Evolutionary conservation across 2,797 vertebrate species (phyloP).

Genomic region (Lerista edwardsae): DNA sequence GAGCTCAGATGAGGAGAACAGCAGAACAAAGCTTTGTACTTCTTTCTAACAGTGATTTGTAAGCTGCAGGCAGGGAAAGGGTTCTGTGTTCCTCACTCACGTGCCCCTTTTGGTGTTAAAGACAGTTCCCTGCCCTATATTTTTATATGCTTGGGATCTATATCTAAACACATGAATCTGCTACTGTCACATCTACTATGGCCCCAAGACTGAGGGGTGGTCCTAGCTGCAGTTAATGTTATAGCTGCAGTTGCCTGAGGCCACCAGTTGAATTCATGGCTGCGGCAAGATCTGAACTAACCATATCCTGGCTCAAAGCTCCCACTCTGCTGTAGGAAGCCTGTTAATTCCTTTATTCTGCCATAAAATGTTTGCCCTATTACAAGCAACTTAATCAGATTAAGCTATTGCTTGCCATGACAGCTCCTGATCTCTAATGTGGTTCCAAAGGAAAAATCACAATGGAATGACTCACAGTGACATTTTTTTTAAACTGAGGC

Average conservation of each 20-base stretch:
- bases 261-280: not conserved
- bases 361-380: constrained; percentile 1
- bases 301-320: not conserved
- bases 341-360: not conserved
- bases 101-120: not conserved
- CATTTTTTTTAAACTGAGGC: constrained; percentile 15
- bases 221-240: too few species aligned
- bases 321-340: not conserved
- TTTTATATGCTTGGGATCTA: not conserved
- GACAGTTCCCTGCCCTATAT: not conserved
- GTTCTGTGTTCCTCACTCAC: not conserved
- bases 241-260: not conserved
- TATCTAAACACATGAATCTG: not conserved
- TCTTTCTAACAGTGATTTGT: too few species aligned
- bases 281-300: not conserved
- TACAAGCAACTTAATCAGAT: not conserved
- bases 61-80: too few species aligned
- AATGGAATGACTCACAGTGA: not conserved
- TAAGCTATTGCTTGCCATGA: constrained; percentile 4
- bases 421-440: constrained; percentile 8
- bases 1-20: not conserved
- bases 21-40: too few species aligned
- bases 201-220: not conserved
- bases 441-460: not conserved
- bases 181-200: not conserved